Conservation (phyloP, 1,140 invertebrate species). For the Aphelenchoides fujianensis region DNA sequence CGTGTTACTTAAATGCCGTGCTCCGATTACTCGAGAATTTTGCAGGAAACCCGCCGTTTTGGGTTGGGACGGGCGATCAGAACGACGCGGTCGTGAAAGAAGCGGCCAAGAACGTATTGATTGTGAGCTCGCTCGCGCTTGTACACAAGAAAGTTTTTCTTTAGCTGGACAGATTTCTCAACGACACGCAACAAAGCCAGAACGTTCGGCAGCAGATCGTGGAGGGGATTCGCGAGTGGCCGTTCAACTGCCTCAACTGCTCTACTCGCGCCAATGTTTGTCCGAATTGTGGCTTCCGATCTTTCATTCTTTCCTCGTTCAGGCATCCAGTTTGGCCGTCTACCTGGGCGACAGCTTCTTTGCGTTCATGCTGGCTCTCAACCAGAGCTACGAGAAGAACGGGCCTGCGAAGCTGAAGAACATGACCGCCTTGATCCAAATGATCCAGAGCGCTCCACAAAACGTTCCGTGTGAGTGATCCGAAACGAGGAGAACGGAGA, state of each 20-base stretch:
- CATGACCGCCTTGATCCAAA: not conserved
- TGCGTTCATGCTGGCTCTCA: not conserved
- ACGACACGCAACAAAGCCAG: not conserved
- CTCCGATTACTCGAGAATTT: not conserved
- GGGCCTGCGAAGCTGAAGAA: not conserved
- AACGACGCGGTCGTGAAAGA: not conserved
- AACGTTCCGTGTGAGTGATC: too few relatives aligned
- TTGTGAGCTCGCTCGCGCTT: not conserved
- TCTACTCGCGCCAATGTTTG: not conserved
- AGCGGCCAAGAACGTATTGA: not conserved
- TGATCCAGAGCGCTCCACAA: too few relatives aligned
- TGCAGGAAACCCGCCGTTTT: slow-evolving; percentile 2
- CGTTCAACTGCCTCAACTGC: not conserved
- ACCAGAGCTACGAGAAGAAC: not conserved
- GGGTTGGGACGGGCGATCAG: not conserved
- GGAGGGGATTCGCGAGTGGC: not conserved
- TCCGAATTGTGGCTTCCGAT: too few relatives aligned
- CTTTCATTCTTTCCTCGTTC: too few relatives aligned
- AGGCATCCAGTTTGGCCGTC: slow-evolving; percentile 4
- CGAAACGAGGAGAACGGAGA: too few relatives aligned
- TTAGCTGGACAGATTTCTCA: not conserved
- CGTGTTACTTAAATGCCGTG: not conserved
- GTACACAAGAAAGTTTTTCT: not conserved
- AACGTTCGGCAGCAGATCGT: not conserved
- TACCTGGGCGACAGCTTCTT: not conserved